Evolutionary conservation across 2,797 vertebrate genomes (phyloP).

Genomic region (Erpetoichthys calabaricus): DNA sequence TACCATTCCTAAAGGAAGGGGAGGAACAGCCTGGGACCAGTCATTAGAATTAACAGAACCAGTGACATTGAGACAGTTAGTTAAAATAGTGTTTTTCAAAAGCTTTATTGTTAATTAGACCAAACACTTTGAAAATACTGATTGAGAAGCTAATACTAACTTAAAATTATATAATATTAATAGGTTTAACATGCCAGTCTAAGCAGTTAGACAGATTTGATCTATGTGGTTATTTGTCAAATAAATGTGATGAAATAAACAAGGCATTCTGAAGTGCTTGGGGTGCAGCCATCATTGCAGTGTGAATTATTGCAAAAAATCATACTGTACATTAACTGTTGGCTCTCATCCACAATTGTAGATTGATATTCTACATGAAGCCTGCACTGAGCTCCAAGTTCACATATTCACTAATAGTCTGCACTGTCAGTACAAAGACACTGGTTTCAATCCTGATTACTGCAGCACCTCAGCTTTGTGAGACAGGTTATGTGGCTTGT

Average conservation of each 20-base stretch:
- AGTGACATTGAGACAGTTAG: slow-evolving; percentile 78
- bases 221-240: slow-evolving; percentile 12
- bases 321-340: no score
- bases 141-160: slow-evolving; percentile 20
- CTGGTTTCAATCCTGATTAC: no score
- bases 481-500: no score
- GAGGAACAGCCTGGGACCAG: slow-evolving; percentile 99
- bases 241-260: slow-evolving; percentile 7
- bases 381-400: no score
- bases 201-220: slow-evolving; percentile 44
- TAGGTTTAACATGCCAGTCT: slow-evolving; percentile 44
- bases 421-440: no score
- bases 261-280: slow-evolving; percentile 8
- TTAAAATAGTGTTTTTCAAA: slow-evolving; percentile 54
- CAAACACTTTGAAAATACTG: slow-evolving; percentile 36
- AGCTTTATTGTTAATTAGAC: slow-evolving; percentile 30
- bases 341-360: no score
- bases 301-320: not conserved
- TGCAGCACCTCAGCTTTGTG: no score
- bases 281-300: slow-evolving; percentile 1
- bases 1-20: slow-evolving; percentile 99
- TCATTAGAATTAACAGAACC: slow-evolving; percentile 97
- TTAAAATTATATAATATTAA: slow-evolving; percentile 32
- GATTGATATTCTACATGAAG: no score
- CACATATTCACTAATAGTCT: no score